phyloP scores from a whole-genome alignment of 2,113 vertebrate species.

The Ciconia maguari region DNA sequence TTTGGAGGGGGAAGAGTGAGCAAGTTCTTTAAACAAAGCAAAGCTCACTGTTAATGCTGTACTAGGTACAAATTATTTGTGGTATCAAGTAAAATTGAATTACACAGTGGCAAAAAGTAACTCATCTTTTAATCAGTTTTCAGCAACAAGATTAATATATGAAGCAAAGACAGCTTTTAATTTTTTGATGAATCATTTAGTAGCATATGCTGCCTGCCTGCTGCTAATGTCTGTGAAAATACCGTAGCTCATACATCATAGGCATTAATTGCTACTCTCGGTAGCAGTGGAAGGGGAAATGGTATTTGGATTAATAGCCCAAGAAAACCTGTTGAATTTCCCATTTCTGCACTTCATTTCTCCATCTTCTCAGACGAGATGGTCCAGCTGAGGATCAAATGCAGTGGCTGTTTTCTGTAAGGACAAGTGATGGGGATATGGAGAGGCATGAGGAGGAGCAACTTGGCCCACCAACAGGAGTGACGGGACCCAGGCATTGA shows the following conservation, averaged over 20 bases:
- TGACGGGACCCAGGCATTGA: background rate
- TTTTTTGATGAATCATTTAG: background rate
- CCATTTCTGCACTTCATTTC: background rate
- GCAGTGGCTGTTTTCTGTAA: background rate
- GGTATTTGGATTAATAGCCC: background rate
- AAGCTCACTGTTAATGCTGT: background rate
- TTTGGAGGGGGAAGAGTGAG: background rate
- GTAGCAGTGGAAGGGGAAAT: background rate
- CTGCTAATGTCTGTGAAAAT: background rate
- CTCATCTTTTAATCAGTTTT: background rate
- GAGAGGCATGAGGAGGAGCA: background rate
- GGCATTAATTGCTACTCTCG: background rate
- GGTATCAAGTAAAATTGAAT: background rate
- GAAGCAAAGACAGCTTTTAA: background rate
- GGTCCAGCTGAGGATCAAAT: background rate
- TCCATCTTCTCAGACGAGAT: background rate
- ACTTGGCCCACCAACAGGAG: background rate
- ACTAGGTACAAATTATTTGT: background rate
- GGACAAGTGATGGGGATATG: background rate
- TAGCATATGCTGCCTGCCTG: background rate
- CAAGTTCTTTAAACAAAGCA: background rate
- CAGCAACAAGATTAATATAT: background rate
- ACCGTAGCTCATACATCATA: rapidly evolving
- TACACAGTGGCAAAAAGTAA: background rate
- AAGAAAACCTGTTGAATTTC: background rate